Evolutionary conservation across 2,888 invertebrate genomes (phyloP), one percentile per base, ranked within the genome.

Genomic region (Athetis lepigone): DNA sequence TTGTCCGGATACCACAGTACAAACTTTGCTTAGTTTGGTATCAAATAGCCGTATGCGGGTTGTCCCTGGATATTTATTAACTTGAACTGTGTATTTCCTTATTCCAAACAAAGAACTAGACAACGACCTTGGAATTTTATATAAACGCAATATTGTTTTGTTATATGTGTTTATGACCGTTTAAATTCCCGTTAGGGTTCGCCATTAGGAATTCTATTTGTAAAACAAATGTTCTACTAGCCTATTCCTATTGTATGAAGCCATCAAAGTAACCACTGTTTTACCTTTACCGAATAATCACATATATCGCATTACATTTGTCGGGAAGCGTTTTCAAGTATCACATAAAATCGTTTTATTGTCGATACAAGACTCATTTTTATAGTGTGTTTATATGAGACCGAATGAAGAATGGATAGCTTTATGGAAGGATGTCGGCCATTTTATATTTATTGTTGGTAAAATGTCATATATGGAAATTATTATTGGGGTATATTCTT

Each of bases 351-450:
- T 75, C 46, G 76, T 80, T 90, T 92, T 91, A 92, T 88, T 85
- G 87, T 84, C 86, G 85, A 88, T 89, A 90, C 89, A 88, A 89
- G 90, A 90, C 89, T 91, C 91, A 86, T 85, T 91, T 92, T 93
- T 93, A 93, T 88, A 80, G 84, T 86, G 86, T 91, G 91, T 92
- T 93, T 92, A 92, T 92, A 89, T 87, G 88, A 80, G 81, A 71
- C 73, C 81, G 77, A 79, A 78, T 85, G 85, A 86, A 86, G 87
- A 88, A 90, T 87, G 80, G 84, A 84, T 77, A 80, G 84, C 79
- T 82, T 83, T 86, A 86, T 89, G 84, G 82, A 83, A 83, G 88
- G 86, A 87, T 88, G 80, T 82, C 67, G 79, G 80, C 83, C 77
- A 87, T 88, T 84, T 83, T 68, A 61, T 78, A 82, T 85, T 88